Base-by-base conservation (phyloP, 2,888 invertebrate species). In the Trisateles emortualis region DNA sequence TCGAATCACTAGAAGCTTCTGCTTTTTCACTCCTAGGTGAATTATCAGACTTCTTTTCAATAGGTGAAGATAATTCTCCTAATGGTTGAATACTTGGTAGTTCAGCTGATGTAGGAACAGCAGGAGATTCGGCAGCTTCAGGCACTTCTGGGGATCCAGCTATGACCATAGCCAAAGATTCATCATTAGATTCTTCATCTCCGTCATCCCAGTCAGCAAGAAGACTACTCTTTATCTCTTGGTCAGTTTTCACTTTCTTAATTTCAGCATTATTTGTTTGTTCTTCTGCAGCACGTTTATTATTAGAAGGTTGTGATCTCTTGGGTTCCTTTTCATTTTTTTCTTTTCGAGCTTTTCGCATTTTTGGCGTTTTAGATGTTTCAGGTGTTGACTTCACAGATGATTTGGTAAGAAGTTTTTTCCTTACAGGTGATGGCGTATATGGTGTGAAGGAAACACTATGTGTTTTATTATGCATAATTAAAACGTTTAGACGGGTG, bases 181-280 rank as follows among this genome's bases (percentile, higher is more conserved):
- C 87, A 45, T 89, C 91, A 66, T 84, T 86, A 6, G 84, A 87
- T 49, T 88, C 88, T 39, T 92, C 91, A 48, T 87, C 91, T 13
- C 80, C 95, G 68, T 96, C 96, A 61, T 95, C 95, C 96, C 97
- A 97, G 76, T 97, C 97, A 0, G 96, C 96, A 52, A 97, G 84
- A 36, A 97, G 88, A 68, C 95, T 95, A 51, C 94, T 95, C 55
- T 95, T 94, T 64, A 96, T 94, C 81, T 95, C 95, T 52, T 93
- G 93, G 79, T 94, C 94, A 30, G 93, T 93, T 78, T 94, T 94
- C 47, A 84, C 80, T 68, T 93, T 93, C 68, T 94, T 94, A 17
- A 76, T 68, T 71, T 89, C 87, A 40, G 62, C 64, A 61, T 79
- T 76, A 45, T 78, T 76, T 9, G 48, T 53, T 13, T 81, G 80